phyloP scores from a whole-genome alignment of 2,888 invertebrate genomes.

The Dione juno region DNA sequence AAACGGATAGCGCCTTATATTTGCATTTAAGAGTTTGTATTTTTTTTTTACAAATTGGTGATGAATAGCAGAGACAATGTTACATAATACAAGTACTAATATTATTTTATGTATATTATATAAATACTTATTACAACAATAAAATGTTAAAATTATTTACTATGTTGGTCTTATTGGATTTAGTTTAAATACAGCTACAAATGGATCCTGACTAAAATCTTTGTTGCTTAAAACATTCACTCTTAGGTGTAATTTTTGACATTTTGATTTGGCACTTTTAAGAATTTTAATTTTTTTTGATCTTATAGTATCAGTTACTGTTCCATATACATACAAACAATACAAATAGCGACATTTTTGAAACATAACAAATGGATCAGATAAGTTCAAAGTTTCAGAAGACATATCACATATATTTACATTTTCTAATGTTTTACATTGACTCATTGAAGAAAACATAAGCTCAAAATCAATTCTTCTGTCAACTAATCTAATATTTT shows the following conservation, averaged over 20 bases:
- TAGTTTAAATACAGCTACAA: constrained; percentile 61
- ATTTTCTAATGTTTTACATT: constrained; percentile 66
- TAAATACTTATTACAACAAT: constrained; percentile 16
- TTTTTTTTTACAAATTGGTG: background rate
- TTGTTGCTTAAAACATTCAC: constrained; percentile 45
- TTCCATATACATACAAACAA: constrained; percentile 57
- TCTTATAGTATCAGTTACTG: constrained; percentile 50
- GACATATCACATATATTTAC: constrained; percentile 58
- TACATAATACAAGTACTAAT: background rate
- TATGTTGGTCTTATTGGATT: constrained; percentile 48
- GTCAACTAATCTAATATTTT: constrained; percentile 64
- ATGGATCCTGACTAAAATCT: constrained; percentile 55
- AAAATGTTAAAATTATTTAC: constrained; percentile 27
- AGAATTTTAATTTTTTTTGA: constrained; percentile 53
- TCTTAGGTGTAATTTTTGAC: constrained; percentile 54
- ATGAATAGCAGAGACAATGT: background rate
- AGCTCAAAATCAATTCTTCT: constrained; percentile 58
- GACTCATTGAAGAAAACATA: constrained; percentile 61
- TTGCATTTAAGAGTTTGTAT: background rate
- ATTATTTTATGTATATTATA: background rate
- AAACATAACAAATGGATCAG: constrained; percentile 58
- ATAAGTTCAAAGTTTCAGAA: constrained; percentile 50
- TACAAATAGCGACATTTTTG: constrained; percentile 63
- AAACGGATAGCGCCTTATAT: background rate
- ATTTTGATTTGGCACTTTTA: constrained; percentile 55